These are phyloP conservation scores for Corythoichthys intestinalis DNA, from an alignment of 2,113 vertebrate genomes.

Conservation along the genomic window DNA sequence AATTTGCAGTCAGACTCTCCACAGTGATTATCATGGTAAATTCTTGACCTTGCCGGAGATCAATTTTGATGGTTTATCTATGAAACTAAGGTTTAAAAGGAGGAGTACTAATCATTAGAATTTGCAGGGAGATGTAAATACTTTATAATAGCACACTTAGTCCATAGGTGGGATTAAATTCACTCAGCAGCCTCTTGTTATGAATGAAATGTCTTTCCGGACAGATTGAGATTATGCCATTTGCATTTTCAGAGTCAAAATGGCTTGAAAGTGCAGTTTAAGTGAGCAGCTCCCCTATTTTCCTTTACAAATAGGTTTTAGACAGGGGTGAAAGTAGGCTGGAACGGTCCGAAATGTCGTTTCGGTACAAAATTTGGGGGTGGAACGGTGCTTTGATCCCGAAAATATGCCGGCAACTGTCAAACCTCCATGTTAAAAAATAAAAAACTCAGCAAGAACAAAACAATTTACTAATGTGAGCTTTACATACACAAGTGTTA, in stretches of 20 bases:
- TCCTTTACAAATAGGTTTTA: slow-evolving; percentile 18
- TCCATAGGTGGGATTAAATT: not conserved
- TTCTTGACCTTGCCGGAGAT: not conserved
- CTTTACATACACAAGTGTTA: no score
- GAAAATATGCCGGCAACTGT: no score
- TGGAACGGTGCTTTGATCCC: no score
- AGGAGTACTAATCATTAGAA: not conserved
- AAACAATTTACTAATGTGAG: no score
- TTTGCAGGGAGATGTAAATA: slow-evolving; percentile 5
- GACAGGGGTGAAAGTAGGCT: not conserved
- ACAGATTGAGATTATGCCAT: slow-evolving; percentile 39
- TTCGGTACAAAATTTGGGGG: no score
- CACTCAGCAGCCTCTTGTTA: slow-evolving; percentile 32
- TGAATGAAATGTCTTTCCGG: slow-evolving; percentile 35
- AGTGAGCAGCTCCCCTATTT: slow-evolving; percentile 36
- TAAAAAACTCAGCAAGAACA: no score
- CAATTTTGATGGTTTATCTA: not conserved
- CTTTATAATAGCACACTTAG: slow-evolving; percentile 24
- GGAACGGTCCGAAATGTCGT: no score
- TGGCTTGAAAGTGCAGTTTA: slow-evolving; percentile 30
- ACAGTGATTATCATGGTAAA: not conserved
- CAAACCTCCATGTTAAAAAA: no score
- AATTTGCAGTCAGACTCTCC: not conserved
- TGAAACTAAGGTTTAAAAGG: not conserved
- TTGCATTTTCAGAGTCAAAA: slow-evolving; percentile 34